Conservation (phyloP, 2,888 invertebrate species). For the Himalopsyche tibetana region DNA sequence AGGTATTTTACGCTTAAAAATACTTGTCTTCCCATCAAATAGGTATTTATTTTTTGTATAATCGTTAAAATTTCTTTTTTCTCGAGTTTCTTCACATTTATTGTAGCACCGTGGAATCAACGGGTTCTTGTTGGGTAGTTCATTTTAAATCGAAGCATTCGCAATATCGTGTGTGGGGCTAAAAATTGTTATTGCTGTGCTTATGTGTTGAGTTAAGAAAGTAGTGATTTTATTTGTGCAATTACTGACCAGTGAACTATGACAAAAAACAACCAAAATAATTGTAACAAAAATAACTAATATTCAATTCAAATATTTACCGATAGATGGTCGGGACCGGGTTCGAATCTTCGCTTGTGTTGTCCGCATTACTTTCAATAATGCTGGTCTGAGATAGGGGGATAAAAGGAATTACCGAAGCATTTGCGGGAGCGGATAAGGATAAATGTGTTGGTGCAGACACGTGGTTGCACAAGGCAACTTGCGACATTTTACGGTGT, state of each 20-base stretch:
- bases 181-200: not conserved
- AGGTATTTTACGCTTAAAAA: too few relatives aligned
- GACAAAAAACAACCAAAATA: conserved; percentile 5
- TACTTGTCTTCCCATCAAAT: too few relatives aligned
- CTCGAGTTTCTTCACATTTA: too few relatives aligned
- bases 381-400: conserved; percentile 68
- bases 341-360: conserved; percentile 91
- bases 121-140: too few relatives aligned
- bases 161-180: too few relatives aligned
- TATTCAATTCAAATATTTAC: conserved; percentile 73
- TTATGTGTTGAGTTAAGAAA: not conserved
- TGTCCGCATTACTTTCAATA: conserved; percentile 79
- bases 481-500: conserved; percentile 81
- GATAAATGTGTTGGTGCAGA: conserved; percentile 66
- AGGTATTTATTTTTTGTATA: too few relatives aligned
- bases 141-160: too few relatives aligned
- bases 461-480: conserved; percentile 83
- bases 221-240: conserved; percentile 11
- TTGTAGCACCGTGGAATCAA: too few relatives aligned
- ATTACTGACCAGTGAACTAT: not conserved
- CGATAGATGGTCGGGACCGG: conserved; percentile 92
- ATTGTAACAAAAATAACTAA: conserved; percentile 10
- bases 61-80: too few relatives aligned
- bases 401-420: conserved; percentile 71
- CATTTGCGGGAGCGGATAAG: conserved; percentile 69